Base-by-base conservation (phyloP, 2,797 vertebrate genomes). In the Megalops cyprinoides region DNA sequence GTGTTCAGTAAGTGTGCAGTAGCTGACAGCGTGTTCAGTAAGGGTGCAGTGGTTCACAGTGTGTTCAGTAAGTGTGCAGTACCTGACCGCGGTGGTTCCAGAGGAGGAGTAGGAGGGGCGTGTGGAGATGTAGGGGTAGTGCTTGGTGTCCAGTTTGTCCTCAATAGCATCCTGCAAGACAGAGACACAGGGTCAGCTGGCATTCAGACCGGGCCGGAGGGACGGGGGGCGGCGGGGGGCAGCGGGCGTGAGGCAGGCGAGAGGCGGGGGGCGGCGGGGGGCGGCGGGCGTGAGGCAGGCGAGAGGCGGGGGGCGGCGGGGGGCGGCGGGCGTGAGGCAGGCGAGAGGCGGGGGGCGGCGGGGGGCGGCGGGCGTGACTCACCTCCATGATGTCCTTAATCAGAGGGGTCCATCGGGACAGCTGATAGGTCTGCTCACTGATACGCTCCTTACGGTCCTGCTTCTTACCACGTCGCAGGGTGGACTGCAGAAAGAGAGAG, bases 331-430 rank as follows among this genome's bases (percentile, higher is more conserved):
- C 53, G 37, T 23, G 18, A 2, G 39, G 7, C 39, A 0, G 20
- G 25, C 28, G 25, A 23, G 9, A 42, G 18, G 37, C 3, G 73
- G 23, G 69, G 23, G 71, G 5, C 12, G 1, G 49, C 0, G 31
- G 25, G 9, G 46, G 44, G 74, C 18, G 74, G 25, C 51, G 18
- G 31, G n/a, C 53, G 37, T 39, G 0, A 7, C 86, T 90, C 86
- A 97, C 98, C 96, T 99, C 98, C 90, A 99, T 99, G 81, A 99
- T 96, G 86, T 99, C 98, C 86, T 99, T 99, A 48, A 99, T 91
- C 0, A 96, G 92, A 0, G 98, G 98, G 56, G 98, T 99, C 97
- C 98, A 99, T 39, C 98, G 93, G 55, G 98, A 99, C 4, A 99
- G 96, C 94, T 99, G 98, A 91, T 99, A 99, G 23, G 97, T 99